phyloP scores from a whole-genome alignment of 1,140 invertebrate genomes.

The Drosophila funebris region DNA sequence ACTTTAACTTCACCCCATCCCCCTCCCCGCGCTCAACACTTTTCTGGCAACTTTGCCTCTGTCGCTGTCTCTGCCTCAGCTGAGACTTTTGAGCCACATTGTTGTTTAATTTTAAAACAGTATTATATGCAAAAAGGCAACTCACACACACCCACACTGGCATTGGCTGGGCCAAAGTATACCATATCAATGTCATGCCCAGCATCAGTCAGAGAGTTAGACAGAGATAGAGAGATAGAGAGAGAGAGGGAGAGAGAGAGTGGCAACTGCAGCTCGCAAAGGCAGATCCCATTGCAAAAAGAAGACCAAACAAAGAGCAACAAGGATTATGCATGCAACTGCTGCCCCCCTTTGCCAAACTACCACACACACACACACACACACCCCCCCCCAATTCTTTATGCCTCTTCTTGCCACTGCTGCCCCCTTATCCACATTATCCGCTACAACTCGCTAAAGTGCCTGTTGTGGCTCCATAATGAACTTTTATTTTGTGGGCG shows the following conservation, averaged over 20 bases:
- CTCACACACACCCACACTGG: slow-evolving; percentile 9
- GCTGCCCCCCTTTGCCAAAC: neutral
- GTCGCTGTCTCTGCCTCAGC: neutral
- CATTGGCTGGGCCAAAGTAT: slow-evolving; percentile 33
- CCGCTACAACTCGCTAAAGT: neutral
- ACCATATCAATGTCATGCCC: slow-evolving; percentile 57
- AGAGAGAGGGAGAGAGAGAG: neutral
- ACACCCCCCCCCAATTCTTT: slow-evolving; percentile 28
- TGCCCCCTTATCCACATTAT: too few species aligned
- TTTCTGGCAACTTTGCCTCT: neutral
- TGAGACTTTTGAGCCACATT: slow-evolving; percentile 18
- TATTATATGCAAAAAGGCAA: slow-evolving; percentile 34
- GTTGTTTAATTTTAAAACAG: slow-evolving; percentile 58
- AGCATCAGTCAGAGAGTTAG: slow-evolving; percentile 1
- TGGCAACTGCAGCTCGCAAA: slow-evolving; percentile 36
- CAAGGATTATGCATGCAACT: slow-evolving; percentile 40
- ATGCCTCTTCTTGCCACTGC: too few species aligned
- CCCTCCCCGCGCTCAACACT: neutral
- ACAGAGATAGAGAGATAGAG: neutral
- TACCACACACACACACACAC: neutral
- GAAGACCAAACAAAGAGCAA: slow-evolving; percentile 13
- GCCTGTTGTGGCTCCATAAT: slow-evolving; percentile 40
- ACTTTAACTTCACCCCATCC: slow-evolving; percentile 26
- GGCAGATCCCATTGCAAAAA: slow-evolving; percentile 40
- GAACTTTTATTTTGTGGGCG: slow-evolving; percentile 36